phyloP scores from a whole-genome alignment of 2,113 vertebrate genomes.

The Vidua chalybeata region DNA sequence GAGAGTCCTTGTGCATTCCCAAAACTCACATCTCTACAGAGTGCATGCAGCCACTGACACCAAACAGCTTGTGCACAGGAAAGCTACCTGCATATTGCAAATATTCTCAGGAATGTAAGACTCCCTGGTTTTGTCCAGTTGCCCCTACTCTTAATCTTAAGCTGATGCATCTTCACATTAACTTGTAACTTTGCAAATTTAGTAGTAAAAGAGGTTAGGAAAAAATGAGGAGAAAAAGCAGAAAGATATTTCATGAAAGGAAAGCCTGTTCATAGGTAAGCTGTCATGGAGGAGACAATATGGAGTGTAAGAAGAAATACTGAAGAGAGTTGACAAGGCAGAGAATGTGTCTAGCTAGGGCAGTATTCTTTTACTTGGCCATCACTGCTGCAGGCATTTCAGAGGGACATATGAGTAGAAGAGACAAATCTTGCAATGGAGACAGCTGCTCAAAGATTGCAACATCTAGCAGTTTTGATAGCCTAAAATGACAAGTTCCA shows the following conservation, averaged over 20 bases:
- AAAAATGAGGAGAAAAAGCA: background rate
- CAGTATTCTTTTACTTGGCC: background rate
- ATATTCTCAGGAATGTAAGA: background rate
- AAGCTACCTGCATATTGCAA: background rate
- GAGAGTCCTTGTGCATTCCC: background rate
- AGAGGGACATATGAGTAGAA: background rate
- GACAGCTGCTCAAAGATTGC: background rate
- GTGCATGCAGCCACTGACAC: background rate
- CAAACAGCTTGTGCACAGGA: background rate
- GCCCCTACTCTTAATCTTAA: background rate
- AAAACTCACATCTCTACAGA: background rate
- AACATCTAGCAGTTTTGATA: background rate
- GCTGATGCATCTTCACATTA: background rate
- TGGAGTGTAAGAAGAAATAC: background rate
- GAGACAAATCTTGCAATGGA: background rate
- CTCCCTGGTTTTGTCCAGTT: background rate
- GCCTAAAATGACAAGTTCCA: background rate
- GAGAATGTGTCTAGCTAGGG: background rate
- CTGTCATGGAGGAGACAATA: background rate
- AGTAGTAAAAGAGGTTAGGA: background rate
- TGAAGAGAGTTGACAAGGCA: background rate
- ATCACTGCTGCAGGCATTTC: background rate
- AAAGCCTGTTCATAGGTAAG: background rate
- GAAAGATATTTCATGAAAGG: background rate
- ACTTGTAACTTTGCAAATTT: background rate